Evolutionary conservation across 2,888 invertebrate genomes (phyloP), one percentile per base, ranked within the genome.

Genomic region (Drosophila seclusa): DNA sequence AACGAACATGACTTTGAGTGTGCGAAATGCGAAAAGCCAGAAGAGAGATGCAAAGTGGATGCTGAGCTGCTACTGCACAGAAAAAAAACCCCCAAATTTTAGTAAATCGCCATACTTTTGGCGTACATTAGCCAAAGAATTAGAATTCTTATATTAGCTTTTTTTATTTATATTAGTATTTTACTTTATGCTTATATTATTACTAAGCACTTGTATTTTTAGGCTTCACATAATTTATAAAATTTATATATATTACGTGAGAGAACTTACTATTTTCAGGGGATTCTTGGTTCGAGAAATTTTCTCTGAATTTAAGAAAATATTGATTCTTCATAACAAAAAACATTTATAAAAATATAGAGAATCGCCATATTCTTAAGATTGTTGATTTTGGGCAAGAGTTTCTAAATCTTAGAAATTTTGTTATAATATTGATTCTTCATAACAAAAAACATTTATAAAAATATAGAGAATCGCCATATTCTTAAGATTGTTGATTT

Each of bases 1-100:
- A 60, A 68, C 54, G 82, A 84, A 82, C 84, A 87, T 76, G 83
- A 69, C 81, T 80, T 83, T 78, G 86, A 86, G 76, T 71, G 68
- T 74, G 71, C 71, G 38, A 54, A 68, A 60, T 68, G 67, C 52
- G 53, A 73, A 48, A 49, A 24, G 34, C 45, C 24, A 59, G 40
- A 36, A 24, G 62, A 29, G 60, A 62, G 53, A 61, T 75, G 75
- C 74, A 63, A 77, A 76, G 73, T 78, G 65, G 68, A 70, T 76
- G 82, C 65, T 61, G 59, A 62, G 80, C 63, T 63, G 59, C 59
- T 52, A 36, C 18, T 38, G 49, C 63, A 45, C 45, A 16, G 45
- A 24, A 24, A 45, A 45, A 45, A 16, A 45, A 45, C 2, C 1
- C 24, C 24, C 7, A 45, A 13, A 45, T 21, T 7, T 38, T 13